Evolutionary conservation across 2,797 vertebrate species (phyloP).

Genomic region (Pitangus sulphuratus): DNA sequence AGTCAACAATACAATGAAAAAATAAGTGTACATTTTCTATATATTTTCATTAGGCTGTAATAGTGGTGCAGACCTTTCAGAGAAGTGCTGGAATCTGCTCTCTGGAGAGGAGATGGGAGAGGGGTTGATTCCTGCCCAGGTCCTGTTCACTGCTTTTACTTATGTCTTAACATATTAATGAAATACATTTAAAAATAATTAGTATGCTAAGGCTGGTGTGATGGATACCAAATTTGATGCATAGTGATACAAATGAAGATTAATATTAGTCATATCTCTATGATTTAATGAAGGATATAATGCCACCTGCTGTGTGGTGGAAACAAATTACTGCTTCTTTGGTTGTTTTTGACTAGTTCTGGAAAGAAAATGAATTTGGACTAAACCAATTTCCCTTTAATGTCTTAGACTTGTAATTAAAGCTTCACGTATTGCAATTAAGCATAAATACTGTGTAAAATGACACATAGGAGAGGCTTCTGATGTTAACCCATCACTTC

Average conservation of each 20-base stretch:
- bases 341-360: conserved; percentile 43
- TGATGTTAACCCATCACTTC: background rate
- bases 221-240: conserved; percentile 36
- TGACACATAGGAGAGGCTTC: background rate
- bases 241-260: conserved; percentile 25
- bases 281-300: conserved; percentile 55
- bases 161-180: background rate
- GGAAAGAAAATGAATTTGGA: conserved; percentile 37
- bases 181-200: conserved; percentile 35
- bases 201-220: background rate
- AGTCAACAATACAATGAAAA: background rate
- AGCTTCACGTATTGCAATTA: background rate
- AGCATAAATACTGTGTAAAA: background rate
- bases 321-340: conserved; percentile 35
- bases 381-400: conserved; percentile 27
- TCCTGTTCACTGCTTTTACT: background rate
- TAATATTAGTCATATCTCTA: conserved; percentile 44
- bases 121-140: background rate
- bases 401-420: background rate
- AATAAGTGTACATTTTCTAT: background rate
- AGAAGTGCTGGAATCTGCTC: background rate
- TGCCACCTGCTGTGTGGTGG: conserved; percentile 49
- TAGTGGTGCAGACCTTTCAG: background rate
- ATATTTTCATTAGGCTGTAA: background rate
- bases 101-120: background rate